Base-by-base conservation (phyloP, 2,888 invertebrate species). In the Tanytarsus gracilentus region DNA sequence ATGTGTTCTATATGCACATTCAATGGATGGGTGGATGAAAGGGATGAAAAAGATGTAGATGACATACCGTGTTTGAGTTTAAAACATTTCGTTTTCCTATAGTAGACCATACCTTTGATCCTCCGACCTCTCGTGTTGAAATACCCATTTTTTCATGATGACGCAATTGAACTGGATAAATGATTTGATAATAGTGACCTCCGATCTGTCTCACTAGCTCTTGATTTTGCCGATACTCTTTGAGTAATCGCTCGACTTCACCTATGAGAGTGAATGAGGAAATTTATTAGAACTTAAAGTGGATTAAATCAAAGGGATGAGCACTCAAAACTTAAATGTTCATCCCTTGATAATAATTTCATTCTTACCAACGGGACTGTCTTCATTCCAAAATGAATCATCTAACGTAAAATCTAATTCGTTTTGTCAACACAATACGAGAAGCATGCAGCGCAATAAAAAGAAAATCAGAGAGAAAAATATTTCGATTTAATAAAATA, bases 101-200 rank as follows among this genome's bases (percentile, higher is more conserved):
- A 58, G 70, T 67, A 67, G 73, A 75, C 72, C 80, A 79, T 79
- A 90, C 90, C 88, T 89, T 89, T 74, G 85, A 83, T 73, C 84
- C 82, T 78, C 86, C 86, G 76, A 88, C 85, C 80, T 92, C 92
- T 75, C 93, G 81, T 67, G 93, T 93, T 68, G 91, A 92, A 75
- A 93, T 92, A 76, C 92, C 93, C 88, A 93, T 88, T 79, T 92
- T 92, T 78, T 92, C 90, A 83, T 93, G 92, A 77, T 93, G 91
- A 64, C 92, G 84, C 75, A 92, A 79, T 80, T 93, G 93, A 67
- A 92, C 91, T 66, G 93, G 93, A 78, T 92, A 93, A 69, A 93
- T 91, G 76, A 93, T 92, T 78, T 93, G 92, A 78, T 92, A 93
- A 77, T 86, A 91, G 75, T 91, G 87, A 64, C 87, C 85, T 67